Conservation (phyloP, 2,113 vertebrate species). For the Progne subis region DNA sequence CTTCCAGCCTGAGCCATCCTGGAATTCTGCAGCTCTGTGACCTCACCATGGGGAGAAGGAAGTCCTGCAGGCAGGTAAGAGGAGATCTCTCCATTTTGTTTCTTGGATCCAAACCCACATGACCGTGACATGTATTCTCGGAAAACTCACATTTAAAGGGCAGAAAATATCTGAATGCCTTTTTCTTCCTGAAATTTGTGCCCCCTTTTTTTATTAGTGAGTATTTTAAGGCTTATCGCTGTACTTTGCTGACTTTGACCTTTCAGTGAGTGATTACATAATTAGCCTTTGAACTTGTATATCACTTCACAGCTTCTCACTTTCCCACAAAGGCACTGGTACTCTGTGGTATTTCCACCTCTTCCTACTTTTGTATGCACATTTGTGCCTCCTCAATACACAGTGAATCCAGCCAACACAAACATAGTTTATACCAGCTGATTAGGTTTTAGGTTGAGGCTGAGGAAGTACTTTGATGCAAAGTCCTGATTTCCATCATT, state of each 20-base stretch:
- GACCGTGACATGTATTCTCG: not conserved
- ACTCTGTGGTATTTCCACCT: slow-evolving; percentile 64
- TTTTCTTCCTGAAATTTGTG: slow-evolving; percentile 43
- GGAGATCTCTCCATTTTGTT: not conserved
- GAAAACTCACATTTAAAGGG: slow-evolving; percentile 19
- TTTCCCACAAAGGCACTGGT: slow-evolving; percentile 61
- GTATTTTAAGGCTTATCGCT: slow-evolving; percentile 59
- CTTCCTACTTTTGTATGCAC: slow-evolving; percentile 73
- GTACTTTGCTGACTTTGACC: slow-evolving; percentile 57
- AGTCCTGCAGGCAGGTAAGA: not conserved
- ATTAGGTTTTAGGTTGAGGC: slow-evolving; percentile 40
- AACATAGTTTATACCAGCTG: slow-evolving; percentile 55
- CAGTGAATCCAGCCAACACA: slow-evolving; percentile 47
- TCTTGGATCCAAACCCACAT: not conserved
- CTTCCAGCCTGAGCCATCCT: not conserved
- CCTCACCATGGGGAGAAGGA: not conserved
- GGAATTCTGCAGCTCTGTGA: not conserved
- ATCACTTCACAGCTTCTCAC: slow-evolving; percentile 40
- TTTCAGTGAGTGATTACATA: slow-evolving; percentile 59
- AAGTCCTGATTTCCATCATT: slow-evolving; percentile 28
- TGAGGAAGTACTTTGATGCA: slow-evolving; percentile 48
- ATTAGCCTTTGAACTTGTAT: slow-evolving; percentile 59
- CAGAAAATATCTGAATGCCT: not conserved
- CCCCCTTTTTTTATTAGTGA: not conserved
- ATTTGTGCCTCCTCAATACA: slow-evolving; percentile 32